A percentile compares a stretch with the other conserved stretches of the same genome.
These are phyloP conservation scores for Lasioglossum zephyrum DNA, from an alignment of 2,888 invertebrate genomes.

Conservation along the genomic window DNA sequence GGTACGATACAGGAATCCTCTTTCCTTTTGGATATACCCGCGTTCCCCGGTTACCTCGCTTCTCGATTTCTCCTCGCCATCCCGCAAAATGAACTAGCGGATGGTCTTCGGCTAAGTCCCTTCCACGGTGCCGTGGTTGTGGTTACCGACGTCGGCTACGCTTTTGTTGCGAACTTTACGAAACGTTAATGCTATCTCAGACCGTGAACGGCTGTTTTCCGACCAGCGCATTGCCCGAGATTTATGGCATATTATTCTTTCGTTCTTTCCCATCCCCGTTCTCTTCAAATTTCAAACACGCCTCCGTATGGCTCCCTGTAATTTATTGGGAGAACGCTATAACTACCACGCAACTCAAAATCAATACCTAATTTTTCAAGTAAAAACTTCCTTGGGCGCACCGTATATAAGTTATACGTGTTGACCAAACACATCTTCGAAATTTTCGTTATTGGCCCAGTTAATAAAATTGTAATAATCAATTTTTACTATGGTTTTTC, in stretches of 20 bases:
- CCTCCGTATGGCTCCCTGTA: neutral
- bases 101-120: conserved; percentile 58
- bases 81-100: conserved; percentile 59
- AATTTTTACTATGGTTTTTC: too few relatives aligned
- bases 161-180: conserved; percentile 55
- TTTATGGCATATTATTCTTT: conserved; percentile 1
- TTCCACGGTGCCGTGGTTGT: conserved; percentile 37
- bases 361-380: too few relatives aligned
- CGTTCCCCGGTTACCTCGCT: conserved; percentile 46
- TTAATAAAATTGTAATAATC: too few relatives aligned
- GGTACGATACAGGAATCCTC: conserved; percentile 65
- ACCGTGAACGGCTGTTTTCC: conserved; percentile 5
- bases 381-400: too few relatives aligned
- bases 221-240: neutral
- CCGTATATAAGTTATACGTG: too few relatives aligned
- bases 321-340: neutral
- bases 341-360: neutral
- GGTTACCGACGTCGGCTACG: conserved; percentile 45
- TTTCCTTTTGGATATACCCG: conserved; percentile 56
- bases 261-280: neutral
- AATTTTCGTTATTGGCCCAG: too few relatives aligned
- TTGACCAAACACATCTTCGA: too few relatives aligned
- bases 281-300: neutral
- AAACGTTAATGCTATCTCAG: conserved; percentile 39
- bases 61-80: conserved; percentile 58